Conservation (phyloP, 2,113 vertebrate genomes). For the Notiomystis cincta region DNA sequence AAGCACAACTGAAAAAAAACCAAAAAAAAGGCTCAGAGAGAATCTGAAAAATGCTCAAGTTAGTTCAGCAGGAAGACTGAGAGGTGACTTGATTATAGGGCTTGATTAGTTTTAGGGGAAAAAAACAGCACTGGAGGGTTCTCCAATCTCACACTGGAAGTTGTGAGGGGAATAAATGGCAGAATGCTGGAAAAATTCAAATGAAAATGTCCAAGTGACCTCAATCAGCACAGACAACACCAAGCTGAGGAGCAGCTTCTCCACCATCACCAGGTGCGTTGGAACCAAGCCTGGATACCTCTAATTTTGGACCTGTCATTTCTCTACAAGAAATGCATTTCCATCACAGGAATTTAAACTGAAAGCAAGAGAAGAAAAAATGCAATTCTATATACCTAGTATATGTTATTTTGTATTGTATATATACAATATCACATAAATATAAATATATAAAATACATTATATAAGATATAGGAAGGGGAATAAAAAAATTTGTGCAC, state of each 20-base stretch:
- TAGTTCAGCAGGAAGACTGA: not conserved
- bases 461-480: not conserved
- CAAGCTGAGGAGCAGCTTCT: not conserved
- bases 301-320: not conserved
- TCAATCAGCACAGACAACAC: not conserved
- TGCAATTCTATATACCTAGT: no score
- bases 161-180: not conserved
- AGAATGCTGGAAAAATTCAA: not conserved
- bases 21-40: not conserved
- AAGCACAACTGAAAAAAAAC: not conserved
- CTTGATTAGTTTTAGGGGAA: not conserved
- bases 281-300: not conserved
- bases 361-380: not conserved
- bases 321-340: not conserved
- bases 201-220: fast-evolving
- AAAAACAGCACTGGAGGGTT: not conserved
- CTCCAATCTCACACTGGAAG: not conserved
- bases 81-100: not conserved
- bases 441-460: not conserved
- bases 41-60: not conserved
- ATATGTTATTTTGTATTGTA: no score
- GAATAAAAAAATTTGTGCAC: not conserved
- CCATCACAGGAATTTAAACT: not conserved
- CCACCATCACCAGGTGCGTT: fast-evolving
- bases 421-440: not conserved